Evolutionary conservation across 2,113 vertebrate genomes (phyloP).

Genomic region (Tor tambroides): DNA sequence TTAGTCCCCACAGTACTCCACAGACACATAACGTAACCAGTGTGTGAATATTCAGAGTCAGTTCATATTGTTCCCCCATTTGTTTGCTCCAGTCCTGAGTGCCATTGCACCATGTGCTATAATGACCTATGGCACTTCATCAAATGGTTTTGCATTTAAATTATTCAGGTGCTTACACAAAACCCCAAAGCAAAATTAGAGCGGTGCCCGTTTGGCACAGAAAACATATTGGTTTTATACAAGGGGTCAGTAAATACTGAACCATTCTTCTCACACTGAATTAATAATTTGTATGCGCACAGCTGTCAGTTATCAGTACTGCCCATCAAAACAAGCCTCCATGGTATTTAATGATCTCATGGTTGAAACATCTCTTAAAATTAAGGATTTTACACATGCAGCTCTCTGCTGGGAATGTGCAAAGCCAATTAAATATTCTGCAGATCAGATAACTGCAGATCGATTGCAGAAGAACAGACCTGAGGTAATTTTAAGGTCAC

Average conservation of each 20-base stretch:
- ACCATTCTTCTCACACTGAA: slow-evolving; percentile 22
- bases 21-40: background rate
- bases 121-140: slow-evolving; percentile 25
- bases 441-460: slow-evolving; percentile 53
- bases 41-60: background rate
- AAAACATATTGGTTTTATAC: slow-evolving; percentile 31
- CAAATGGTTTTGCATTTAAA: slow-evolving; percentile 35
- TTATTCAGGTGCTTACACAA: slow-evolving; percentile 14
- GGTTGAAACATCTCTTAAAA: slow-evolving; percentile 31
- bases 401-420: slow-evolving; percentile 34
- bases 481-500: slow-evolving; percentile 60
- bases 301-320: slow-evolving; percentile 37
- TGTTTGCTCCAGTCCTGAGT: slow-evolving; percentile 18
- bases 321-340: slow-evolving; percentile 25
- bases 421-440: slow-evolving; percentile 57
- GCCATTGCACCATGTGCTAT: slow-evolving; percentile 15
- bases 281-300: slow-evolving; percentile 26
- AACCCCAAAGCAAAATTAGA: slow-evolving; percentile 33
- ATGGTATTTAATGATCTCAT: slow-evolving; percentile 49
- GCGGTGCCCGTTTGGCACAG: slow-evolving; percentile 24
- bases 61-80: slow-evolving; percentile 17
- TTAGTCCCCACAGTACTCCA: background rate
- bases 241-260: slow-evolving; percentile 26
- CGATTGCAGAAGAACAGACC: slow-evolving; percentile 54
- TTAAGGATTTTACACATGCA: slow-evolving; percentile 30